These are phyloP conservation scores for Scaptomyza hsui DNA, from an alignment of 1,140 invertebrate species.

Conservation along the genomic window DNA sequence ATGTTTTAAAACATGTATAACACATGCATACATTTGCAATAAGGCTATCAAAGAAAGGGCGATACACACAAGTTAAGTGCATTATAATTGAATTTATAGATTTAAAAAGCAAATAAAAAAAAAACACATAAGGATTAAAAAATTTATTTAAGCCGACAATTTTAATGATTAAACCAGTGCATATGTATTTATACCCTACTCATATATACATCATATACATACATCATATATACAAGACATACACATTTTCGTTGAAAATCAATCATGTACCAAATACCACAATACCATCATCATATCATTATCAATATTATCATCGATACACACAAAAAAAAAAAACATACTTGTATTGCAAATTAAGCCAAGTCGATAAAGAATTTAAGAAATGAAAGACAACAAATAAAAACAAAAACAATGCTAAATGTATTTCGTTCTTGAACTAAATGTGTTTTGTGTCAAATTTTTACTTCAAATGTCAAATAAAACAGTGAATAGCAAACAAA, in stretches of 20 bases:
- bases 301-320: slow-evolving; percentile 4
- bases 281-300: slow-evolving; percentile 42
- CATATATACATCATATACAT: slow-evolving; percentile 55
- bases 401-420: slow-evolving; percentile 59
- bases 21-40: slow-evolving; percentile 26
- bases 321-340: slow-evolving; percentile 11
- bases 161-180: slow-evolving; percentile 68
- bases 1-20: slow-evolving; percentile 23
- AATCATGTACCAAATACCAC: slow-evolving; percentile 50
- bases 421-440: slow-evolving; percentile 78
- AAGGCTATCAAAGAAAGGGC: slow-evolving; percentile 3
- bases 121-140: slow-evolving; percentile 11
- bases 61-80: slow-evolving; percentile 70
- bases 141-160: slow-evolving; percentile 74
- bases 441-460: slow-evolving; percentile 80
- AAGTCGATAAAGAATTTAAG: slow-evolving; percentile 53
- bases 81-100: slow-evolving; percentile 83
- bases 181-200: slow-evolving; percentile 74
- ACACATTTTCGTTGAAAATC: slow-evolving; percentile 59
- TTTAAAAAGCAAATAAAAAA: slow-evolving; percentile 50
- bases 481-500: slow-evolving; percentile 31
- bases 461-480: slow-evolving; percentile 64
- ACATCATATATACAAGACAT: slow-evolving; percentile 55
- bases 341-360: slow-evolving; percentile 46
- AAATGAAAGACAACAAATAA: slow-evolving; percentile 49